Evolutionary conservation across 2,113 vertebrate species (phyloP).

Genomic region (Corythornis vintsioides): DNA sequence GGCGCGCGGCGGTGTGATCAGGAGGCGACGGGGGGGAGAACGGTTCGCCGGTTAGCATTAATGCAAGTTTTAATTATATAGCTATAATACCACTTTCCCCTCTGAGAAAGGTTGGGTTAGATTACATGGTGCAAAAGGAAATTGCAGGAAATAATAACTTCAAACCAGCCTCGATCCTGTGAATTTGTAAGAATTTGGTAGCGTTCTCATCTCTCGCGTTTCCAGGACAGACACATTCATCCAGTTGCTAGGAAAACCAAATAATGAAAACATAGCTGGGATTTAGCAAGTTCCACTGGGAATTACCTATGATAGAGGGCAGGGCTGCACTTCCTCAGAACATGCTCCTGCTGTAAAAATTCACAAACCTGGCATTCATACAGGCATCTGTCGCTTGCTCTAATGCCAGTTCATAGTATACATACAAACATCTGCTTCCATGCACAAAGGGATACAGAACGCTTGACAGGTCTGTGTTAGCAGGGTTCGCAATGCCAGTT

Average conservation of each 20-base stretch:
- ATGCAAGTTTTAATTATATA: slow-evolving; percentile 83
- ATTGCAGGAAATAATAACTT: slow-evolving; percentile 75
- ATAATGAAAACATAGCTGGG: slow-evolving; percentile 86
- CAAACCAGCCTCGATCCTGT: slow-evolving; percentile 62
- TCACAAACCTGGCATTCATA: slow-evolving; percentile 95
- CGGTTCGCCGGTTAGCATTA: slow-evolving; percentile 63
- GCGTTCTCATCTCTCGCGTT: slow-evolving; percentile 70
- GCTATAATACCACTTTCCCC: slow-evolving; percentile 75
- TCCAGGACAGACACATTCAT: slow-evolving; percentile 77
- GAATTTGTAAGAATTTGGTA: slow-evolving; percentile 77
- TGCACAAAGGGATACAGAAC: slow-evolving; percentile 87
- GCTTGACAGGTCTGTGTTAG: slow-evolving; percentile 95
- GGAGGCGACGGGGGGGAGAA: background rate
- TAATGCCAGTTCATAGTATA: slow-evolving; percentile 95
- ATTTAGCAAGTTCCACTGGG: slow-evolving; percentile 82
- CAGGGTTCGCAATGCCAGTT: slow-evolving; percentile 88
- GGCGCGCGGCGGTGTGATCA: no score
- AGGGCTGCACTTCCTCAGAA: slow-evolving; percentile 88
- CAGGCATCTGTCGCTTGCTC: slow-evolving; percentile 97
- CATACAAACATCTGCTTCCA: slow-evolving; percentile 99
- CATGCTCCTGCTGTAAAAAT: slow-evolving; percentile 94
- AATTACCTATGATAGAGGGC: slow-evolving; percentile 92
- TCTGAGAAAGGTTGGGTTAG: slow-evolving; percentile 72
- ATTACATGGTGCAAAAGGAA: slow-evolving; percentile 67
- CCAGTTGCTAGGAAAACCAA: slow-evolving; percentile 85